These are phyloP conservation scores for Catharus minimus DNA, from an alignment of 2,113 vertebrate genomes.

Conservation along the genomic window DNA sequence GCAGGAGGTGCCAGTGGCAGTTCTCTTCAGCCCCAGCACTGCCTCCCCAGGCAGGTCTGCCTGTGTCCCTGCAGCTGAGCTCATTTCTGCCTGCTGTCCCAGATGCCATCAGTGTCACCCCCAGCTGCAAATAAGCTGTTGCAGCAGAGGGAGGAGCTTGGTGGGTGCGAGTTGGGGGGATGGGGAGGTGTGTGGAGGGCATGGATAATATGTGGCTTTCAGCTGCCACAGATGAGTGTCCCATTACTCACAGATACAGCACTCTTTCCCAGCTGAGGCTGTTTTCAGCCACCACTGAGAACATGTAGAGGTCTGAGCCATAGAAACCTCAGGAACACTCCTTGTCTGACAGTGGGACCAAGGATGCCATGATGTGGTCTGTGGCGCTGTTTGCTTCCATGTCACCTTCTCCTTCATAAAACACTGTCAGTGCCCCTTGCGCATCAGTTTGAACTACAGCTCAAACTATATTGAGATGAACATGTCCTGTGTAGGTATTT, in stretches of 20 bases:
- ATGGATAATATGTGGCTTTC: not conserved
- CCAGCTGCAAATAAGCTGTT: not conserved
- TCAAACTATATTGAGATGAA: not conserved
- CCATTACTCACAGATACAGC: rapidly evolving
- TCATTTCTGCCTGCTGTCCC: not conserved
- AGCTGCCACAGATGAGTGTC: not conserved
- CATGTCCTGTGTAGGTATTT: rapidly evolving
- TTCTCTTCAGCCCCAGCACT: not conserved
- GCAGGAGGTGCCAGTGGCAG: not conserved
- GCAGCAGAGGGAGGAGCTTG: not conserved
- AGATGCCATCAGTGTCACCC: rapidly evolving
- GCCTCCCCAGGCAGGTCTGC: rapidly evolving
- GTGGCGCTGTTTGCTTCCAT: rapidly evolving
- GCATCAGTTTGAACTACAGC: not conserved
- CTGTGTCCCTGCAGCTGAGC: not conserved
- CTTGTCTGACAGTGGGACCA: not conserved
- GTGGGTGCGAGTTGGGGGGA: not conserved
- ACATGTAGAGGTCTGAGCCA: not conserved
- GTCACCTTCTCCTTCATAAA: not conserved
- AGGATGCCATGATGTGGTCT: rapidly evolving
- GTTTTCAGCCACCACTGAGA: not conserved
- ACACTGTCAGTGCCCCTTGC: rapidly evolving
- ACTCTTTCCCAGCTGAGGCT: not conserved
- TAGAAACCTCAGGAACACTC: not conserved
- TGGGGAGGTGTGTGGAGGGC: rapidly evolving